Evolutionary conservation across 2,113 vertebrate genomes (phyloP).

Genomic region (Istiophorus platypterus): DNA sequence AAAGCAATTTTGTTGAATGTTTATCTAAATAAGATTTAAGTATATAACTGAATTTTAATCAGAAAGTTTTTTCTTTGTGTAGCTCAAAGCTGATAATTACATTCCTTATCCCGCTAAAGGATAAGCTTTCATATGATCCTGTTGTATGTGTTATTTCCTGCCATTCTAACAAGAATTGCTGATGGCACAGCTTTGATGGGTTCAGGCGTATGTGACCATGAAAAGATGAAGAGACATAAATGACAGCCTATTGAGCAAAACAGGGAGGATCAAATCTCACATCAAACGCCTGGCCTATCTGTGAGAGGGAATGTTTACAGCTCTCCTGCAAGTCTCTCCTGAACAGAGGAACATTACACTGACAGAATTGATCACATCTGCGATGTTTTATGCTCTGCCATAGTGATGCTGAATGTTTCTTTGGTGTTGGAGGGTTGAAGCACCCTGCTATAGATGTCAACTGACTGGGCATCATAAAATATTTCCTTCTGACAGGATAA

Average conservation of each 20-base stretch:
- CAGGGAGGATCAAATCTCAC: slow-evolving; percentile 60
- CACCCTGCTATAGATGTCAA: slow-evolving; percentile 19
- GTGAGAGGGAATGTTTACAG: slow-evolving; percentile 59
- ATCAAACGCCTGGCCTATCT: slow-evolving; percentile 46
- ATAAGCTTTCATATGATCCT: slow-evolving; percentile 18
- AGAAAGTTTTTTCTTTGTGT: neutral
- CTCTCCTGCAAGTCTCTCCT: slow-evolving; percentile 54
- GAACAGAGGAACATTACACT: slow-evolving; percentile 53
- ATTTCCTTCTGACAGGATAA: neutral
- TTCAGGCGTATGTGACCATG: slow-evolving; percentile 51
- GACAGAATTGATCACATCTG: slow-evolving; percentile 53
- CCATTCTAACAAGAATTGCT: slow-evolving; percentile 16
- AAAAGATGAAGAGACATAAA: slow-evolving; percentile 68
- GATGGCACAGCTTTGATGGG: slow-evolving; percentile 63
- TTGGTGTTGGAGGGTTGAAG: slow-evolving; percentile 28
- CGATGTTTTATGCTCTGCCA: slow-evolving; percentile 23
- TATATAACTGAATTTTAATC: neutral
- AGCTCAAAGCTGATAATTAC: neutral
- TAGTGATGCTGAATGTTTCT: slow-evolving; percentile 29
- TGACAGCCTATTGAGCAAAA: slow-evolving; percentile 60
- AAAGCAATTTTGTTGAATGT: neutral
- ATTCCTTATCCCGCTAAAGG: neutral
- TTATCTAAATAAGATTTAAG: neutral
- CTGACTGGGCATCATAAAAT: slow-evolving; percentile 33
- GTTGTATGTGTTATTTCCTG: slow-evolving; percentile 25